Percentiles rank a stretch among this genome's conserved stretches.
Conservation (phyloP, 2,113 vertebrate species). For the Falco punctatus region DNA sequence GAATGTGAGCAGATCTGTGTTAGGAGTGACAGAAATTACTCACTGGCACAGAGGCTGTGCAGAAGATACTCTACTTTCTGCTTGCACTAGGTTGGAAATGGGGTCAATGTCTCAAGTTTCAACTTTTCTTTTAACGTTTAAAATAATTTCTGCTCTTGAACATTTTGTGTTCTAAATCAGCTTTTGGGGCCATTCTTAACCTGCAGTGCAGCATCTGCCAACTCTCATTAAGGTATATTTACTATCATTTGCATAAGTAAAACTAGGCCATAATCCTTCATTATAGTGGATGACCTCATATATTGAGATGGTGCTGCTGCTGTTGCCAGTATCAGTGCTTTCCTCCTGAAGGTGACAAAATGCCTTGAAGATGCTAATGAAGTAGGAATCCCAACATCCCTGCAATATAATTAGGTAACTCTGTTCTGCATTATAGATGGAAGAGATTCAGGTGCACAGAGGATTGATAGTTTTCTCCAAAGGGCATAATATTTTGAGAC, state of each 20-base stretch:
- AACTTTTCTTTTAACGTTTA: background rate
- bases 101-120: background rate
- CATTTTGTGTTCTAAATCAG: background rate
- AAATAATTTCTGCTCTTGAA: background rate
- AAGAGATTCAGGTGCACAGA: background rate
- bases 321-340: background rate
- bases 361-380: constrained; percentile 20
- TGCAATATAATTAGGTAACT: constrained; percentile 19
- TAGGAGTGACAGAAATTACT: background rate
- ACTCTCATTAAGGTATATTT: background rate
- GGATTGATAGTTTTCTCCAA: background rate
- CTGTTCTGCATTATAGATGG: background rate
- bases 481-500: background rate
- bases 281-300: background rate
- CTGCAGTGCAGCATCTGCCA: background rate
- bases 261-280: background rate
- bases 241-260: background rate
- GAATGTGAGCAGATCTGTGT: background rate
- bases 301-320: background rate
- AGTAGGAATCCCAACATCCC: background rate
- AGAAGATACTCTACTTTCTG: background rate
- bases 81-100: background rate
- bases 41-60: background rate
- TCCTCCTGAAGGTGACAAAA: constrained; percentile 25
- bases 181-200: background rate